Conservation (phyloP, 2,888 invertebrate genomes). For the Nemoura dubitans region DNA sequence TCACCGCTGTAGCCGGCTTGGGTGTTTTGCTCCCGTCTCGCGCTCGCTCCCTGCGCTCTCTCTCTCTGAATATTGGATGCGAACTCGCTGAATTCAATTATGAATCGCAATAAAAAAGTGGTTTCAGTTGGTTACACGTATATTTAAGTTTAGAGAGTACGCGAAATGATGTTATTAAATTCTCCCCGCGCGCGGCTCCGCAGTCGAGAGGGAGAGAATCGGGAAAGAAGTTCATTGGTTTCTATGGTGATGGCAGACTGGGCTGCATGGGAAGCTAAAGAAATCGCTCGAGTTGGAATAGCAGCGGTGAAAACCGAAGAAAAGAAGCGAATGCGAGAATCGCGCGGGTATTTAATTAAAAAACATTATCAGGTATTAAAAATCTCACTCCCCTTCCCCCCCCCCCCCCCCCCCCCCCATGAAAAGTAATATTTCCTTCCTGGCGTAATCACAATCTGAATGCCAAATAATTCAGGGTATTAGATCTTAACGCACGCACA, state of each 20-base stretch:
- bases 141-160: neutral
- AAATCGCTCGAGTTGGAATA: neutral
- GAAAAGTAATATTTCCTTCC: constrained; percentile 20
- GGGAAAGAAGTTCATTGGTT: neutral
- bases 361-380: constrained; percentile 7
- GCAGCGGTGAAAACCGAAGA: neutral
- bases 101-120: neutral
- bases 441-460: neutral
- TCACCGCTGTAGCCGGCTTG: neutral
- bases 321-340: neutral
- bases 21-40: neutral
- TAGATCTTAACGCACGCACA: neutral
- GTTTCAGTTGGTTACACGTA: constrained; percentile 4
- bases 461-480: neutral
- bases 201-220: neutral
- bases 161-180: neutral
- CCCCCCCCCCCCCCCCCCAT: too few relatives aligned
- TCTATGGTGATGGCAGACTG: neutral
- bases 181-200: neutral
- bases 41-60: neutral
- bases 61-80: neutral
- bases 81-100: neutral
- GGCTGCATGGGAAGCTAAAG: neutral
- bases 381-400: too few relatives aligned
- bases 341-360: neutral